phyloP scores from a whole-genome alignment of 2,888 invertebrate species.

The Adelognathus sp. region DNA sequence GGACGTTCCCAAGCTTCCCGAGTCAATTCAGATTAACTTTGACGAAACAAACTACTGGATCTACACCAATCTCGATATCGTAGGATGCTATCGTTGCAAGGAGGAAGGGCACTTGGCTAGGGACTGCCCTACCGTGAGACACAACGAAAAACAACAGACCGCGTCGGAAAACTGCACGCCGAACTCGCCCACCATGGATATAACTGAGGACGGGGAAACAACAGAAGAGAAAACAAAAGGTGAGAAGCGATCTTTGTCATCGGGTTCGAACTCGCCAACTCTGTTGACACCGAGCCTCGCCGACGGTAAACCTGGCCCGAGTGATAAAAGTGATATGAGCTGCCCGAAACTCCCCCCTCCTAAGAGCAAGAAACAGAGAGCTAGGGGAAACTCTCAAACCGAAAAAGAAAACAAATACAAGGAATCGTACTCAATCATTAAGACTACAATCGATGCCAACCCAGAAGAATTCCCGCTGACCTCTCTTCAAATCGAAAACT shows the following conservation, averaged over 20 bases:
- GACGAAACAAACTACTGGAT: conserved; percentile 20
- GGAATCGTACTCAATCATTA: background rate
- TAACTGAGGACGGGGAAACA: background rate
- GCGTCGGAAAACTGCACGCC: background rate
- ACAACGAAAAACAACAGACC: background rate
- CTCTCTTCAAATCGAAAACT: conserved; percentile 1
- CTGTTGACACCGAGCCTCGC: background rate
- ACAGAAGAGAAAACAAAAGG: background rate
- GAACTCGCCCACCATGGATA: background rate
- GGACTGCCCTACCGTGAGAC: conserved; percentile 1
- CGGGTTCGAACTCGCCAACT: background rate
- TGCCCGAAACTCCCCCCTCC: conserved; percentile 2
- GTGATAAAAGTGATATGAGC: background rate
- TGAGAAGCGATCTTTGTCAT: conserved; percentile 7
- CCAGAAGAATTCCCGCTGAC: background rate
- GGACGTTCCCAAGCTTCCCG: conserved; percentile 1
- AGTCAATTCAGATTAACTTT: conserved; percentile 1
- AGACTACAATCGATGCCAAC: background rate
- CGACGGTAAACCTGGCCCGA: background rate
- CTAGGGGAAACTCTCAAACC: background rate
- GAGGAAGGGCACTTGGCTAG: conserved; percentile 34
- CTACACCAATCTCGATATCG: background rate
- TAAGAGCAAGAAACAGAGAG: background rate
- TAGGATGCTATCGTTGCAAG: conserved; percentile 26
- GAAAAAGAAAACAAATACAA: background rate